Percentiles rank a stretch among this genome's conserved stretches.
phyloP scores from a whole-genome alignment of 2,888 invertebrate species.

The Andrena camellia region DNA sequence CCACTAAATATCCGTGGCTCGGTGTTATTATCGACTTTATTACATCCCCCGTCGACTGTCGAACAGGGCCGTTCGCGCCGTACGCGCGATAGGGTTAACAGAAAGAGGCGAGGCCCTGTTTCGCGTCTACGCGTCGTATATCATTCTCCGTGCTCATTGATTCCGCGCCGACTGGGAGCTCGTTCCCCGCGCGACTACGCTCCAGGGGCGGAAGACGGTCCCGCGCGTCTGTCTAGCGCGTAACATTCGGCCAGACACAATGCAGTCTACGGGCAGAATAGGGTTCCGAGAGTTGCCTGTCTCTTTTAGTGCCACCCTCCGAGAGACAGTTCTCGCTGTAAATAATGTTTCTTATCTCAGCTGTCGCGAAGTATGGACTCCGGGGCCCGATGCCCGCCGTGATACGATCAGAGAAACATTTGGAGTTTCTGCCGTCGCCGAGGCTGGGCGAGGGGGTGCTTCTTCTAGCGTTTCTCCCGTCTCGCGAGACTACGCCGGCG shows the following conservation, averaged over 20 bases:
- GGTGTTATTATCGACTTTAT: constrained; percentile 83
- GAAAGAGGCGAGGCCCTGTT: constrained; percentile 78
- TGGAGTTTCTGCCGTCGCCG: constrained; percentile 41
- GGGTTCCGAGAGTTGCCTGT: constrained; percentile 40
- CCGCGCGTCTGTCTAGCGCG: constrained; percentile 15
- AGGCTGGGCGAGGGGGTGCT: constrained; percentile 23
- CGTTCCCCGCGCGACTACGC: constrained; percentile 30
- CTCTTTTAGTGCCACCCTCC: constrained; percentile 51
- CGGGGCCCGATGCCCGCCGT: constrained; percentile 35
- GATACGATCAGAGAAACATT: constrained; percentile 54
- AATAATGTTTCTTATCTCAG: constrained; percentile 66
- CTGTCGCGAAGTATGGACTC: constrained; percentile 60
- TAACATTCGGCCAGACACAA: constrained; percentile 58
- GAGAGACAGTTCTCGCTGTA: constrained; percentile 44
- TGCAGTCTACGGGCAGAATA: constrained; percentile 47
- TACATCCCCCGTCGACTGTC: constrained; percentile 76
- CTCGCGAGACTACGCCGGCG: background rate
- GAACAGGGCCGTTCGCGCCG: constrained; percentile 56
- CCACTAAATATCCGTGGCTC: constrained; percentile 82
- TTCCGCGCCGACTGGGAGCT: constrained; percentile 64
- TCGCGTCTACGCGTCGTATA: constrained; percentile 81
- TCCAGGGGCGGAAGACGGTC: constrained; percentile 17
- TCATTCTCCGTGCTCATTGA: constrained; percentile 79
- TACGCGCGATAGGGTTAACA: constrained; percentile 78
- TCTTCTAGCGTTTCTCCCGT: constrained; percentile 33